These are phyloP conservation scores for Matsumurasca onukii DNA, from an alignment of 1,140 invertebrate species.

Conservation along the genomic window DNA sequence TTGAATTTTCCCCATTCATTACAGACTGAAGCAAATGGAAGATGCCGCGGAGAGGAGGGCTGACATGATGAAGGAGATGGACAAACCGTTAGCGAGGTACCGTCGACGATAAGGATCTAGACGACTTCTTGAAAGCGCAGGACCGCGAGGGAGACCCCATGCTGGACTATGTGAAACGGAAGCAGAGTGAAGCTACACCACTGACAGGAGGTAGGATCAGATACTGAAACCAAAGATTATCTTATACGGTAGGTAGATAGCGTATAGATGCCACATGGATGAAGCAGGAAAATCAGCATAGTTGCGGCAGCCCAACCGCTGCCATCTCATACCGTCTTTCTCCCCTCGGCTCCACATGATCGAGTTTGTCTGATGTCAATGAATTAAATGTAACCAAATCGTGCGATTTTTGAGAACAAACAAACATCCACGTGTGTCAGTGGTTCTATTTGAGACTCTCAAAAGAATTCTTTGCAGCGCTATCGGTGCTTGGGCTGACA, in stretches of 20 bases:
- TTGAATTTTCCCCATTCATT: too few relatives aligned
- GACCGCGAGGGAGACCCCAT: conserved; percentile 91
- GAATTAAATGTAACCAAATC: too few relatives aligned
- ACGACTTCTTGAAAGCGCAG: conserved; percentile 68
- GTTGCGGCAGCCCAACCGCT: too few relatives aligned
- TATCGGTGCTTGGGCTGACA: too few relatives aligned
- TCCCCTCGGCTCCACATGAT: too few relatives aligned
- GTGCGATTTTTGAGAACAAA: not conserved
- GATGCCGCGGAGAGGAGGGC: conserved; percentile 64
- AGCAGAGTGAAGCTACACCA: conserved; percentile 57
- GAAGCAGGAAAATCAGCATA: too few relatives aligned
- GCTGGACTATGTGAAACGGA: conserved; percentile 81
- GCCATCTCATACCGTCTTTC: not conserved
- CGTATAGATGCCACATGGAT: too few relatives aligned
- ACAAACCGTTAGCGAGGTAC: conserved; percentile 90
- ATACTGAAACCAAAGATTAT: too few relatives aligned
- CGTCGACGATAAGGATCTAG: conserved; percentile 85
- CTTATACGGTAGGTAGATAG: too few relatives aligned
- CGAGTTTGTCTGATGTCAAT: too few relatives aligned
- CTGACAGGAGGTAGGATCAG: conserved; percentile 24
- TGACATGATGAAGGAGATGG: conserved; percentile 78
- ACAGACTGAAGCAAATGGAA: conserved; percentile 74
- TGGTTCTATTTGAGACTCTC: too few relatives aligned
- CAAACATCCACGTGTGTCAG: not conserved
- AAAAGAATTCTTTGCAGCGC: too few relatives aligned